Percentiles rank a stretch among this genome's conserved stretches.
Evolutionary conservation across 2,113 vertebrate species (phyloP).

Genomic region (Engystomops pustulosus): DNA sequence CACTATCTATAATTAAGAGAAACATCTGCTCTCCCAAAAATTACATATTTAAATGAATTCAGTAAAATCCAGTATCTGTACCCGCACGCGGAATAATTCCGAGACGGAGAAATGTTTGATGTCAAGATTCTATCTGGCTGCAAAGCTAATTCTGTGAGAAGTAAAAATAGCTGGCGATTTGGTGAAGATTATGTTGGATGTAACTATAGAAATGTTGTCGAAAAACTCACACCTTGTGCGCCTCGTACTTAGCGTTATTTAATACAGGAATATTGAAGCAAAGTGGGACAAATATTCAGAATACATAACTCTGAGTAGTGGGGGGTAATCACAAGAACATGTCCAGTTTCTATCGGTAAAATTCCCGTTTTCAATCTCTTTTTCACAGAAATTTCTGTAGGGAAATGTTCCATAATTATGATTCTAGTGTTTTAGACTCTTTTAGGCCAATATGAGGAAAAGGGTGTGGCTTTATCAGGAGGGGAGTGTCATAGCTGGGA

Average conservation of each 20-base stretch:
- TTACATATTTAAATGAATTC: conserved; percentile 22
- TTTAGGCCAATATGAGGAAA: no score
- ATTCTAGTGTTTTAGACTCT: no score
- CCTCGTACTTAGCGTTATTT: neutral
- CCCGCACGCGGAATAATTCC: neutral
- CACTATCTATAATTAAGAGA: conserved; percentile 11
- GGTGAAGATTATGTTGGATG: neutral
- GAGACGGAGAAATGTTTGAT: neutral
- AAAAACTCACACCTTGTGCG: neutral
- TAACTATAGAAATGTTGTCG: neutral
- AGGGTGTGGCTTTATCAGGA: no score
- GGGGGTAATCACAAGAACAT: no score
- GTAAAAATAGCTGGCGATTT: neutral
- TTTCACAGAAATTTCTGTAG: no score
- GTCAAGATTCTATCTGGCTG: neutral
- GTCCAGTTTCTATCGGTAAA: no score
- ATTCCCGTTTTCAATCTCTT: no score
- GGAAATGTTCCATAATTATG: no score
- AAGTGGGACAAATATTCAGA: no score
- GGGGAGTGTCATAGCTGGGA: no score
- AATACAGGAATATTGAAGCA: no score
- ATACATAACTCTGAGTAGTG: no score
- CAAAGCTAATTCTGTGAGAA: neutral
- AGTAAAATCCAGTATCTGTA: neutral
- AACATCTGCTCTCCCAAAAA: neutral